phyloP scores from a whole-genome alignment of 2,113 vertebrate genomes.

The Syngnathus typhle region DNA sequence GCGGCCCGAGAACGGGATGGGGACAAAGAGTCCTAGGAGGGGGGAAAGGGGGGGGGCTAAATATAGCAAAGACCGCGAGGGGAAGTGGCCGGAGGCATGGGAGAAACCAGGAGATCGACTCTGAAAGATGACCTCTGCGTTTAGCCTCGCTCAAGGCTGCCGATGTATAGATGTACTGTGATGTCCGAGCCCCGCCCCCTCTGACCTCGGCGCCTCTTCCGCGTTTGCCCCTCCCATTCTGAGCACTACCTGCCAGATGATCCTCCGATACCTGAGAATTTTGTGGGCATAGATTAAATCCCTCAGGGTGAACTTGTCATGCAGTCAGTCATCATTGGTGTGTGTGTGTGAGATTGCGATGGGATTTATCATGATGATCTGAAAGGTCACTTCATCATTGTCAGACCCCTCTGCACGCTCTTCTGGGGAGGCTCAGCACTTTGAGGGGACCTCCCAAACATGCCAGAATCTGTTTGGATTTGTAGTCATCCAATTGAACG shows the following conservation, averaged over 20 bases:
- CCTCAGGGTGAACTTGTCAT: conserved; percentile 65
- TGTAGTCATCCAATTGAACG: too few species aligned
- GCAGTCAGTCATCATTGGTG: conserved; percentile 54
- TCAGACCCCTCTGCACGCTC: conserved; percentile 38
- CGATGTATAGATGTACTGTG: conserved; percentile 45
- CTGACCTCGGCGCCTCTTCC: conserved; percentile 61
- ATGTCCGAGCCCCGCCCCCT: conserved; percentile 42
- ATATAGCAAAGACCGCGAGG: conserved; percentile 37
- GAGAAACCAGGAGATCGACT: conserved; percentile 44
- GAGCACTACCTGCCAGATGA: conserved; percentile 72
- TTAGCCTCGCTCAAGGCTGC: conserved; percentile 29
- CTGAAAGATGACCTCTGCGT: conserved; percentile 54
- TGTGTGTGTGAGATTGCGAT: conserved; percentile 23
- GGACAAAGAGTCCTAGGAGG: conserved; percentile 51
- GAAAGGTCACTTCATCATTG: conserved; percentile 69
- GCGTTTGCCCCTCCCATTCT: conserved; percentile 46
- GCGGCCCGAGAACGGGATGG: conserved; percentile 43
- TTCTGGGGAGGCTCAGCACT: conserved; percentile 21
- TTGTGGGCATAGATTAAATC: conserved; percentile 62
- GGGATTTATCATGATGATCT: conserved; percentile 58
- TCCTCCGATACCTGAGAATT: conserved; percentile 67
- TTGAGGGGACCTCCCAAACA: not conserved
- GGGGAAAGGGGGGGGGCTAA: conserved; percentile 12
- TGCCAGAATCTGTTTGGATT: too few species aligned
- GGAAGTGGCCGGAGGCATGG: conserved; percentile 42